Evolutionary conservation across 2,888 invertebrate genomes (phyloP), one percentile per base, ranked within the genome.

Genomic region (Nasonia oneida): DNA sequence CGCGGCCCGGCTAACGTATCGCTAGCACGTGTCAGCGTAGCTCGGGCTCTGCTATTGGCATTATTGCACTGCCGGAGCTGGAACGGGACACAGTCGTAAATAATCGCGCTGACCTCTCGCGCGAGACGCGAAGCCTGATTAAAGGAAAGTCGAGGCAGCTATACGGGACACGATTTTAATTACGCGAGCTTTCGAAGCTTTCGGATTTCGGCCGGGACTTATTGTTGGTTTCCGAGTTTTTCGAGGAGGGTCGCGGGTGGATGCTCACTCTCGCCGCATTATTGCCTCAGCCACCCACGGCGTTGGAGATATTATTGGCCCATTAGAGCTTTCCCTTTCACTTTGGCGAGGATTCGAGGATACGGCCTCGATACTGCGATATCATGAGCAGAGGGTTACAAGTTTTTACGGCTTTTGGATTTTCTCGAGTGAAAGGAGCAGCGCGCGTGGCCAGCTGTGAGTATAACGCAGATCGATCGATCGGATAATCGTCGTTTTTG

Each of bases 1-100:
- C 91, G 81, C 87, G 80, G 77, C 88, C 88, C 88, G 89, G 90
- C 89, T 92, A 93, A 93, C 91, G 92, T 93, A 93, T 93, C 92
- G 91, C 89, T 89, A 88, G 92, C 90, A 92, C 93, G 93, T 93
- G 93, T 92, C 90, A 90, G 87, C 81, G 12, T 37, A 74, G 87
- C 87, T 87, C 86, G 37, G 37, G 37, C 37, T 37, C 88, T 88
- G 82, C 73, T 70, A 83, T 86, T 76, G 86, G 53, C 79, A 70
- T 83, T 83, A 86, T 86, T 84, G 84, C 50, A 61, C 39, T 15
- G 33, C 8, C 70, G 23, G 86, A 37, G 29, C 1, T 1, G 29
- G 71, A 6, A 29, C 47, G 33, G 53, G 88, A 84, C 85, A 84
- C 84, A 89, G 86, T 88, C 90, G 89, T 90, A 90, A 91, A 91